These are phyloP conservation scores for Macroteleia sp. DNA, from an alignment of 2,888 invertebrate genomes.

Conservation along the genomic window DNA sequence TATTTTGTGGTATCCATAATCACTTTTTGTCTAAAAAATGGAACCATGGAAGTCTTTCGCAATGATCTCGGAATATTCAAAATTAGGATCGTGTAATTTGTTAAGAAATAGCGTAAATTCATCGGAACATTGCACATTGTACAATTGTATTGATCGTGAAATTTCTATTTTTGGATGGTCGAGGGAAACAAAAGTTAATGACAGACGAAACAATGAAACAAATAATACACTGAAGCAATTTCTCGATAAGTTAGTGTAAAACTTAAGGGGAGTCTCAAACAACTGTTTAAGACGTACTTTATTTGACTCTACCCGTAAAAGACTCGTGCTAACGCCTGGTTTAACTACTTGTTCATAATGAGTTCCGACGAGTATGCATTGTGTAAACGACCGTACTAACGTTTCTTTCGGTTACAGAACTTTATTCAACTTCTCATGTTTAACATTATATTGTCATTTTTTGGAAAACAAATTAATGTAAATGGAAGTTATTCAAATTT, in stretches of 20 bases:
- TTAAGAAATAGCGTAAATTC: slow-evolving; percentile 24
- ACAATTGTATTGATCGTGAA: slow-evolving; percentile 66
- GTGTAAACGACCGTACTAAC: too few relatives aligned
- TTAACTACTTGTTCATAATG: too few relatives aligned
- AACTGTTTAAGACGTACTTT: slow-evolving; percentile 45
- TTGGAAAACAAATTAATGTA: too few relatives aligned
- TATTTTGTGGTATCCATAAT: too few relatives aligned
- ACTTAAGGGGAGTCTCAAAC: slow-evolving; percentile 33
- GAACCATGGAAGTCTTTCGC: slow-evolving; percentile 34
- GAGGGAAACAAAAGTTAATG: slow-evolving; percentile 64
- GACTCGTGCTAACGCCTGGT: slow-evolving; percentile 64
- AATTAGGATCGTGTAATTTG: slow-evolving; percentile 24
- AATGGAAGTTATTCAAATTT: too few relatives aligned
- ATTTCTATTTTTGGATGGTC: slow-evolving; percentile 80
- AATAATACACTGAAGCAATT: slow-evolving; percentile 59
- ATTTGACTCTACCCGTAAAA: slow-evolving; percentile 52
- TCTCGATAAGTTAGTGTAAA: slow-evolving; percentile 46
- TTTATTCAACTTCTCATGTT: too few relatives aligned
- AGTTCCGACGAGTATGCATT: too few relatives aligned
- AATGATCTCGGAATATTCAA: slow-evolving; percentile 43
- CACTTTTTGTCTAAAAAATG: neutral
- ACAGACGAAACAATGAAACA: slow-evolving; percentile 64
- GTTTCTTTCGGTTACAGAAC: too few relatives aligned
- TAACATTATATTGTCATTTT: too few relatives aligned
- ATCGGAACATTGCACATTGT: slow-evolving; percentile 72